phyloP scores from a whole-genome alignment of 2,888 invertebrate genomes.

The Maniola hyperantus region DNA sequence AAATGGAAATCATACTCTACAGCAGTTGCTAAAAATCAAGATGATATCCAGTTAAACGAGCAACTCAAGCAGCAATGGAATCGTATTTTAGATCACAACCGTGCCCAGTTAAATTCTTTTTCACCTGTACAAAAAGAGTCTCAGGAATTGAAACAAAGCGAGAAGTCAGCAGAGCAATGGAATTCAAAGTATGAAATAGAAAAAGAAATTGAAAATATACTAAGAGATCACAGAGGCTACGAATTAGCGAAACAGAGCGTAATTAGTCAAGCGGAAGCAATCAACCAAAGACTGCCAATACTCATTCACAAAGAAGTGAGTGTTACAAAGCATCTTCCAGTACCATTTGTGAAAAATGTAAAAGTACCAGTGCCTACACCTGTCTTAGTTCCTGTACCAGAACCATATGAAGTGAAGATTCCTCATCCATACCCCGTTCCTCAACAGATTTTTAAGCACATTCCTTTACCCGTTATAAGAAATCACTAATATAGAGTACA shows the following conservation, averaged over 20 bases:
- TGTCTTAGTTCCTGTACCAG: constrained; percentile 54
- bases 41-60: constrained; percentile 33
- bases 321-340: constrained; percentile 47
- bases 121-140: constrained; percentile 26
- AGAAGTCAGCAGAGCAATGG: constrained; percentile 46
- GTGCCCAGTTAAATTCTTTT: constrained; percentile 38
- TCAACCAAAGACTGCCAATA: constrained; percentile 49
- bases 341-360: constrained; percentile 46
- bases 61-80: constrained; percentile 40
- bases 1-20: constrained; percentile 42
- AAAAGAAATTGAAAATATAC: constrained; percentile 47
- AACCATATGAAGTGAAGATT: constrained; percentile 49
- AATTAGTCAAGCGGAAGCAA: constrained; percentile 50
- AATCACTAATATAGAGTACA: constrained; percentile 23
- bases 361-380: constrained; percentile 48
- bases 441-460: constrained; percentile 48
- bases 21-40: constrained; percentile 35
- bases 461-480: constrained; percentile 49
- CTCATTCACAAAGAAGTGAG: constrained; percentile 50
- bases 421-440: constrained; percentile 54
- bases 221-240: constrained; percentile 12
- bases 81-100: constrained; percentile 39
- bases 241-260: constrained; percentile 42
- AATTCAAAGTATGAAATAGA: constrained; percentile 44
- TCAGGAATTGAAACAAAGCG: constrained; percentile 21